Evolutionary conservation across 2,888 invertebrate species (phyloP), one percentile per base, ranked within the genome.

Genomic region (Junonia oenone): DNA sequence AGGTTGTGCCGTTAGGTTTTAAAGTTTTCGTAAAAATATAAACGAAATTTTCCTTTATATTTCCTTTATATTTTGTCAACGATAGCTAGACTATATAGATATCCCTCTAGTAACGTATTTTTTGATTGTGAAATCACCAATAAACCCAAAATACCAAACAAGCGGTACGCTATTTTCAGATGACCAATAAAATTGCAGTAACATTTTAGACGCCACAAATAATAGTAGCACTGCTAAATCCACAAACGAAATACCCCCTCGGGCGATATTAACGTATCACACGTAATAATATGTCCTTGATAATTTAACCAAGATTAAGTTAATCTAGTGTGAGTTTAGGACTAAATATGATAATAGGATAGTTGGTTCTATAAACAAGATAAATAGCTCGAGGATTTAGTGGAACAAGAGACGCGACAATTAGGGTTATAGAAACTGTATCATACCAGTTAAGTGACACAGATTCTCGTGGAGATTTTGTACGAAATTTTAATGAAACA

Each of bases 301-400:
- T 40, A 40, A 40, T 40, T 19, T 40, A 19, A 8, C 19, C 26
- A 45, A 15, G 45, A 45, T 45, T 45, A 45, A 27, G 9, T 45
- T 31, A 26, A 15, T n/a, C 45, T 6, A 17, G 27, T 45, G 11
- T 51, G 35, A 33, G 31, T 35, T 51, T 15, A 37, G 51, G 35
- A 45, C 51, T 51, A 26, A 35, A 51, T 35, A 35, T 26, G 17
- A 51, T 45, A 45, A 51, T 33, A 9, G 6, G 22, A 45, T 33
- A 22, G 33, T 35, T 6, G 45, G 26, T n/a, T 19, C 19, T 11
- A 19, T 40, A 40, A 19, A 40, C 17, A 33, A 50, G 13, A 27
- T 13, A 52, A 11, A 13, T 37, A 9, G 37, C 2, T 37, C 2
- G 6, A 37, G 14, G 14, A 37, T 8, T 37, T 37, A 15, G 15